phyloP scores from a whole-genome alignment of 2,113 vertebrate species.

The Peucedramus taeniatus region DNA sequence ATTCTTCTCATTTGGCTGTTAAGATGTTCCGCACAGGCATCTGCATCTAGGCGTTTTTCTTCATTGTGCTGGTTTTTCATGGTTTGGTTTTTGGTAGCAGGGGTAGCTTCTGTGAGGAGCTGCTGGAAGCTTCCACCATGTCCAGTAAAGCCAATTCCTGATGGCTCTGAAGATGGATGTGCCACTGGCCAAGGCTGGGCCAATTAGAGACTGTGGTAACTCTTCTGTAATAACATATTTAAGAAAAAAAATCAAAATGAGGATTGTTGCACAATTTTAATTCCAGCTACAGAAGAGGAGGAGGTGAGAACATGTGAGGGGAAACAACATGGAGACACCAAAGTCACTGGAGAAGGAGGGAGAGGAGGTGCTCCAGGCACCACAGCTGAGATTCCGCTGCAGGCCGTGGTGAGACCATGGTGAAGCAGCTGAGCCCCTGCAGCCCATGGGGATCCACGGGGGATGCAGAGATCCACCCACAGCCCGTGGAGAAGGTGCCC shows the following conservation, averaged over 20 bases:
- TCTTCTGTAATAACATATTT: not conserved
- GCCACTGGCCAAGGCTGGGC: too few relatives aligned
- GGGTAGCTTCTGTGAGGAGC: not conserved
- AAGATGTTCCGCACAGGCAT: not conserved
- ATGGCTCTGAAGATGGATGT: not conserved
- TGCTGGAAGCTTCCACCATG: not conserved
- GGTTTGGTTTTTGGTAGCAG: not conserved
- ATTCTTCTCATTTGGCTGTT: not conserved
- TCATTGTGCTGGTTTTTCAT: not conserved
- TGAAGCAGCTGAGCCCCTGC: too few relatives aligned
- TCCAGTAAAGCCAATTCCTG: too few relatives aligned
- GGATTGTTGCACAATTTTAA: too few relatives aligned
- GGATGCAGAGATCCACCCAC: not conserved
- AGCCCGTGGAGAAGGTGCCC: not conserved
- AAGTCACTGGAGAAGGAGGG: not conserved
- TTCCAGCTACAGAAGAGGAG: not conserved
- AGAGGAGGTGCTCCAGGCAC: not conserved
- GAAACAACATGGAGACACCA: too few relatives aligned
- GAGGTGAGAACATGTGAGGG: not conserved
- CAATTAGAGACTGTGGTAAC: accelerated
- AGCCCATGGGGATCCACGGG: not conserved
- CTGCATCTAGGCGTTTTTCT: not conserved
- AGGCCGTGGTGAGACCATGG: not conserved
- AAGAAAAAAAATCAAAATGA: not conserved
- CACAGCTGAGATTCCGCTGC: accelerated